Evolutionary conservation across 2,888 invertebrate genomes (phyloP).

Genomic region (Brachypterus glaber): DNA sequence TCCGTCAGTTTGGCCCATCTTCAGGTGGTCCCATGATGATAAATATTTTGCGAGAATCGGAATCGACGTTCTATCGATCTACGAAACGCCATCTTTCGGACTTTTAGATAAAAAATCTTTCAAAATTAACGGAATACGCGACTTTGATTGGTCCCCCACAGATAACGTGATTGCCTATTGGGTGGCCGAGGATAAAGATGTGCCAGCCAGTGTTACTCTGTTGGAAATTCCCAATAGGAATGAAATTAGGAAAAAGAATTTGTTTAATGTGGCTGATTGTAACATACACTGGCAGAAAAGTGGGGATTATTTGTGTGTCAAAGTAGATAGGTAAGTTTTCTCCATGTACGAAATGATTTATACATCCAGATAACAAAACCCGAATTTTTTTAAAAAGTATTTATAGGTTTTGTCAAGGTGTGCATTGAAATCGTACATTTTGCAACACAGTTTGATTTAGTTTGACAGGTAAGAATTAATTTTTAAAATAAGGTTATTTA

Average conservation of each 20-base stretch:
- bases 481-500: too few relatives aligned
- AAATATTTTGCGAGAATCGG: constrained; percentile 82
- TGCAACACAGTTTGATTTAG: too few relatives aligned
- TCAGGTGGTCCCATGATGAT: constrained; percentile 96
- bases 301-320: constrained; percentile 95
- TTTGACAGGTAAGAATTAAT: too few relatives aligned
- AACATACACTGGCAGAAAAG: constrained; percentile 99
- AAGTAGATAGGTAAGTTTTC: constrained; percentile 61
- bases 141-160: constrained; percentile 97
- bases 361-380: too few relatives aligned
- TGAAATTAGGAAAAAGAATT: constrained; percentile 85
- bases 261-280: constrained; percentile 97
- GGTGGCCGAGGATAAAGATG: constrained; percentile 96
- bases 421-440: too few relatives aligned
- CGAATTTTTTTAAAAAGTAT: too few relatives aligned
- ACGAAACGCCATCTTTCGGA: constrained; percentile 93
- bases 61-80: constrained; percentile 78
- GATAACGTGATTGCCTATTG: constrained; percentile 95
- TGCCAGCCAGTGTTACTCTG: constrained; percentile 89
- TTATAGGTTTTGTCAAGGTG: too few relatives aligned
- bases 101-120: constrained; percentile 90
- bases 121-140: constrained; percentile 79
- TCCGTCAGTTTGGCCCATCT: constrained; percentile 78
- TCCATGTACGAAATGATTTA: too few relatives aligned
- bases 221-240: constrained; percentile 85